phyloP scores from a whole-genome alignment of 2,113 vertebrate genomes.

The Ramphastos sulfuratus region DNA sequence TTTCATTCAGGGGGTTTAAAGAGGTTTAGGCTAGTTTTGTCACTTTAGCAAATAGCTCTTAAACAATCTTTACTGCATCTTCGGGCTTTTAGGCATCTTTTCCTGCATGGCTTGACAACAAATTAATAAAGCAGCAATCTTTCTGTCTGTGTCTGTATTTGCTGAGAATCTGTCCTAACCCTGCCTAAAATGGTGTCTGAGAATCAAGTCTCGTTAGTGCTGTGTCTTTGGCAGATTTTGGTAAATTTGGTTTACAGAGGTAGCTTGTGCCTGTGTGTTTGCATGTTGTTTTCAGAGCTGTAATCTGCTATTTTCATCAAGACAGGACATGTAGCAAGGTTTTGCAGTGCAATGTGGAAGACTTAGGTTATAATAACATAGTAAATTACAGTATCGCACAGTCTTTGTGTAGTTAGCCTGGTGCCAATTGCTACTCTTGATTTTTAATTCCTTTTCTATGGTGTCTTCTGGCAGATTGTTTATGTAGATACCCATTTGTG shows the following conservation, averaged over 20 bases:
- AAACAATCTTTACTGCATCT: slow-evolving; percentile 66
- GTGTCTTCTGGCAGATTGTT: not conserved
- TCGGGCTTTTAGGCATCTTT: slow-evolving; percentile 36
- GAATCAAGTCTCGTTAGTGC: not conserved
- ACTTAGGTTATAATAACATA: not conserved
- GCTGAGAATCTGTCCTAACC: slow-evolving; percentile 40
- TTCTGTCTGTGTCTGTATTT: slow-evolving; percentile 19
- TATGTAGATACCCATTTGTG: not conserved
- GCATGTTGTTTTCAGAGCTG: not conserved
- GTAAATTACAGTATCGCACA: not conserved
- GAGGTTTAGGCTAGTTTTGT: slow-evolving; percentile 74
- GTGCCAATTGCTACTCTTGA: not conserved
- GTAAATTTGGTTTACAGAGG: slow-evolving; percentile 2
- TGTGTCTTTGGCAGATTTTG: not conserved
- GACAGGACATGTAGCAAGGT: not conserved
- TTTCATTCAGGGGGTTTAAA: slow-evolving; percentile 77
- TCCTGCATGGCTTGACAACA: slow-evolving; percentile 55
- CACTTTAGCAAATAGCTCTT: slow-evolving; percentile 66
- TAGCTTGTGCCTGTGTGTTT: slow-evolving; percentile 35
- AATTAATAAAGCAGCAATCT: slow-evolving; percentile 58
- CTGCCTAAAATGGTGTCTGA: not conserved
- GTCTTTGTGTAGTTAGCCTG: not conserved
- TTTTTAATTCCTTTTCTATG: not conserved
- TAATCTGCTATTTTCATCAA: not conserved
- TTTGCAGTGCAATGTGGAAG: slow-evolving; percentile 20